Base-by-base conservation (phyloP, 2,113 vertebrate genomes). In the Ifrita kowaldi region DNA sequence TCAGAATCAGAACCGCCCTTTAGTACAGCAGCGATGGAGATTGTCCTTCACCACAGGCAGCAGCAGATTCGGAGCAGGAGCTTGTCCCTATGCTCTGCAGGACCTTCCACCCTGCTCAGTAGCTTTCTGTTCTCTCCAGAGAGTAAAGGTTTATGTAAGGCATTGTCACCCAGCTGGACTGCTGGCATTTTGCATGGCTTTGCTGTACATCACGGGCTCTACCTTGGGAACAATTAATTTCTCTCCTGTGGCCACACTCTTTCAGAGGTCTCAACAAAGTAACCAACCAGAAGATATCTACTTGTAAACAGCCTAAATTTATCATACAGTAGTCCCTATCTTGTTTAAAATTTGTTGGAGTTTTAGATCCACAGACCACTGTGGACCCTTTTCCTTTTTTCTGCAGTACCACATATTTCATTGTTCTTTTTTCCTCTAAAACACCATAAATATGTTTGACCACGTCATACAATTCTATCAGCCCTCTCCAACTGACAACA, bases 31-130 rank as follows among this genome's bases (percentile, higher is more conserved):
- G 27, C 0, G 0, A n/a, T 5, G 19, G 64, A 95, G 39, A 55
- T 74, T 59, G 67, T 30, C 39, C 27, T 56, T 60, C 27, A 17
- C 20, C 41, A 39, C 37, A 21, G 39, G 46, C 39, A 17, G 47
- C 0, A 82, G 53, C 47, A 68, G 41, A 65, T 71, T 53, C 2
- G 1, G 60, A 75, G 65, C 69, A 88, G n/a, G 47, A 87, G 20
- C 16, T 2, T 65, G 39, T 19, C 44, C 59, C 59, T n/a, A 19
- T 0, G 0, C 41, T 76, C 55, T 32, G 37, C 75, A 59, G 41
- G 39, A 84, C 39, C 33, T 70, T 56, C n/a, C 23, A 49, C 16
- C 28, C 55, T 4, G 8, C 37, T 77, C 6, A 0, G 46, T 28
- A 55, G 24, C 50, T 74, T 50, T 53, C 41, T 44, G 41, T 5